These are phyloP conservation scores for Corythoichthys haematopterus DNA, from an alignment of 2,113 vertebrate genomes.

Conservation along the genomic window DNA sequence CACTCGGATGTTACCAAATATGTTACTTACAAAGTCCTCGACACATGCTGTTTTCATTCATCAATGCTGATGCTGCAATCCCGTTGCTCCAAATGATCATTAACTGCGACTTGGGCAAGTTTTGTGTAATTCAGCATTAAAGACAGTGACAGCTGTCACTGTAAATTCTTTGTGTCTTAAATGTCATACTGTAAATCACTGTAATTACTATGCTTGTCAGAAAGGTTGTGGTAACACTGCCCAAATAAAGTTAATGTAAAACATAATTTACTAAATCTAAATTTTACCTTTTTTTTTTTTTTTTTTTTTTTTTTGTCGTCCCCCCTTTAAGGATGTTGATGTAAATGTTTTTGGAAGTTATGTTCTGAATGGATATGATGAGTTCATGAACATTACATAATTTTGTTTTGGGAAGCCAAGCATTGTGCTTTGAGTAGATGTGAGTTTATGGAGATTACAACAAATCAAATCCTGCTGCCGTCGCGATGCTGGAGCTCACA, in stretches of 20 bases:
- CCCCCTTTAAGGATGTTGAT: too few species aligned
- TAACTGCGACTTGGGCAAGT: neutral
- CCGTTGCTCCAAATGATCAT: neutral
- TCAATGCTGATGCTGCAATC: neutral
- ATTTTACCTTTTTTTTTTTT: neutral
- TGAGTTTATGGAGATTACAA: neutral
- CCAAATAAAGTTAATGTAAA: neutral
- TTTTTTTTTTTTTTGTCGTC: too few species aligned
- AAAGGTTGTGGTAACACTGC: neutral
- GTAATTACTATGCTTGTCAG: neutral
- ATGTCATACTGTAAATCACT: neutral
- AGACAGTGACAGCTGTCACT: neutral
- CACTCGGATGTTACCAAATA: neutral
- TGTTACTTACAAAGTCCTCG: neutral
- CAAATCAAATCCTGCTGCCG: neutral
- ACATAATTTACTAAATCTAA: neutral
- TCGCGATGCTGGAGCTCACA: slow-evolving; percentile 5
- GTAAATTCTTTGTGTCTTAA: neutral
- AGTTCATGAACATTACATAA: neutral
- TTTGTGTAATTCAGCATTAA: neutral
- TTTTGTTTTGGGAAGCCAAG: neutral
- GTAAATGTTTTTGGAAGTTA: too few species aligned
- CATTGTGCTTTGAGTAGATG: slow-evolving; percentile 1
- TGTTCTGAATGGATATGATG: too few species aligned
- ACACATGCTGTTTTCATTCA: neutral